phyloP scores from a whole-genome alignment of 2,888 invertebrate genomes.

The Lasioglossum morio region DNA sequence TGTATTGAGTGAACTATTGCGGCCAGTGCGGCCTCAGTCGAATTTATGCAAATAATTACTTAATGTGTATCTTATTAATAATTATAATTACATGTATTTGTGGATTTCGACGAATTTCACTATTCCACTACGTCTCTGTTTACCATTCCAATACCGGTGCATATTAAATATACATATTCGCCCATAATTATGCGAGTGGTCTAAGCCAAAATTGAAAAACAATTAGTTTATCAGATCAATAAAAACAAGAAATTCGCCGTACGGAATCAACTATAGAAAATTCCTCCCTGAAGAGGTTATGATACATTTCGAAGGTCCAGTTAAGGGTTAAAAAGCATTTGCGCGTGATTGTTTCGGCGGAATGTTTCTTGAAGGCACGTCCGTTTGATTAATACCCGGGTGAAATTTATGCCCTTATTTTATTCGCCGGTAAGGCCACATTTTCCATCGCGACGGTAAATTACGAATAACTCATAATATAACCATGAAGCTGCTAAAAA shows the following conservation, averaged over 20 bases:
- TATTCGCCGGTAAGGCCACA: not conserved
- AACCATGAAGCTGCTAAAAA: constrained; percentile 5
- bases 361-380: constrained; percentile 1
- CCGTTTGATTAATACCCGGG: not conserved
- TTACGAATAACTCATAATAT: constrained; percentile 16
- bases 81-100: not conserved
- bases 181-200: no score
- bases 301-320: not conserved
- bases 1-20: not conserved
- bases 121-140: not conserved
- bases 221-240: not conserved
- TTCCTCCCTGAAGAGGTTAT: not conserved
- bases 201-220: no score
- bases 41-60: not conserved
- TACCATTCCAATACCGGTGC: not conserved
- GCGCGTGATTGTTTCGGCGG: not conserved
- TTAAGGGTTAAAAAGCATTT: not conserved
- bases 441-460: not conserved
- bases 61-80: not conserved
- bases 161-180: not conserved
- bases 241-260: not conserved
- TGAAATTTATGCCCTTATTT: not conserved
- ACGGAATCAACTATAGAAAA: not conserved
- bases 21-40: not conserved
- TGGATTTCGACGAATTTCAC: not conserved